phyloP scores from a whole-genome alignment of 2,888 invertebrate species.

The Mamestra brassicae region DNA sequence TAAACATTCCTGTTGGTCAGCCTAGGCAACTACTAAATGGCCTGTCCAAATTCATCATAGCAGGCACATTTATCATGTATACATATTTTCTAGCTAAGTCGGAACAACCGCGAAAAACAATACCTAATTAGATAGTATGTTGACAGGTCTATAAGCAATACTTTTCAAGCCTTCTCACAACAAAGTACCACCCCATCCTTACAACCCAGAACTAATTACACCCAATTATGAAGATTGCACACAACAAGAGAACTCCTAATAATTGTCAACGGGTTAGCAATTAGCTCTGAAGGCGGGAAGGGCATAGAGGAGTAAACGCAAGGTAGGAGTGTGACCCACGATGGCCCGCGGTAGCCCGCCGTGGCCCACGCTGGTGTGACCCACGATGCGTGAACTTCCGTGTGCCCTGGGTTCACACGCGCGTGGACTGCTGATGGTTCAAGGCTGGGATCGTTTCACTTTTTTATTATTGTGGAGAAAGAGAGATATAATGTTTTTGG shows the following conservation, averaged over 20 bases:
- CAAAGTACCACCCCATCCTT: constrained; percentile 9
- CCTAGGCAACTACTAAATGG: too few species aligned
- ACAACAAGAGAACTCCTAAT: constrained; percentile 53
- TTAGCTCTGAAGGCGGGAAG: constrained; percentile 47
- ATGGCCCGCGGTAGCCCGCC: constrained; percentile 49
- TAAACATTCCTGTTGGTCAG: background rate
- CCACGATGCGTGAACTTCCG: constrained; percentile 74
- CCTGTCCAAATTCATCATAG: too few species aligned
- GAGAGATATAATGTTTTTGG: background rate
- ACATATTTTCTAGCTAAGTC: background rate
- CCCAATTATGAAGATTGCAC: constrained; percentile 48
- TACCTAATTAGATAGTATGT: background rate
- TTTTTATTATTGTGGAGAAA: constrained; percentile 33
- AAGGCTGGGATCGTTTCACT: constrained; percentile 60
- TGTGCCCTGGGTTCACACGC: constrained; percentile 73
- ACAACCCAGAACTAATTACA: constrained; percentile 43
- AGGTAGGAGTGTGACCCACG: constrained; percentile 47
- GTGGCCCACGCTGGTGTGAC: constrained; percentile 51
- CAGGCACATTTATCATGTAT: too few species aligned
- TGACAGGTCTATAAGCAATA: background rate
- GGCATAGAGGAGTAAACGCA: constrained; percentile 49
- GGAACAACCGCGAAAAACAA: background rate
- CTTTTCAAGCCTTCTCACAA: constrained; percentile 6
- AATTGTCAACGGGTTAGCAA: constrained; percentile 64
- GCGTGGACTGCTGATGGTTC: constrained; percentile 39